Conservation (phyloP, 2,113 vertebrate species). For the Callopanchax toddi region DNA sequence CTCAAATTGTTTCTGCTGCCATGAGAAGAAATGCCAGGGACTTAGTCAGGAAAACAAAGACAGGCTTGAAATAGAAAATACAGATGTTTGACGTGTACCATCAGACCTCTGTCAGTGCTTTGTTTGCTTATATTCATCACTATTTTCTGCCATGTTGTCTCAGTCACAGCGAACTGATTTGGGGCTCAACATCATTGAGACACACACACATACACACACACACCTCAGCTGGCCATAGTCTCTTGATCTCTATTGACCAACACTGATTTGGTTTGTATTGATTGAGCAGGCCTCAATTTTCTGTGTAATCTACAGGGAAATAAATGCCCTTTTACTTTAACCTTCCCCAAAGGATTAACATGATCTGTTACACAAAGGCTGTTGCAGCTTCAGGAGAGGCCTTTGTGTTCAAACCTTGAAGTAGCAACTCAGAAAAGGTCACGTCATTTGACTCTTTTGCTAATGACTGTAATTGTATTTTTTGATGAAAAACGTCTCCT, state of each 20-base stretch:
- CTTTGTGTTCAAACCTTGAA: constrained; percentile 19
- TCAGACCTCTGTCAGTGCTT: constrained; percentile 22
- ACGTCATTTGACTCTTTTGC: constrained; percentile 22
- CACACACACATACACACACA: not conserved
- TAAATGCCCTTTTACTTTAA: constrained; percentile 68
- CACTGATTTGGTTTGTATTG: constrained; percentile 76
- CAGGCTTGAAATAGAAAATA: constrained; percentile 23
- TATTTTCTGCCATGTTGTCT: constrained; percentile 14
- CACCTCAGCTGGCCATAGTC: constrained; percentile 34
- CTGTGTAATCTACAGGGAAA: constrained; percentile 67
- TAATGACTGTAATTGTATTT: constrained; percentile 24
- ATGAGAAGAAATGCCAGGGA: constrained; percentile 36
- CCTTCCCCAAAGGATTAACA: constrained; percentile 62
- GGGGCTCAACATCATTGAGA: constrained; percentile 7
- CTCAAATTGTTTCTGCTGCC: constrained; percentile 17
- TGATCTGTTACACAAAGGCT: constrained; percentile 52
- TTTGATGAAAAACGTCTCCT: no score
- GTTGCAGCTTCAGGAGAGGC: constrained; percentile 29
- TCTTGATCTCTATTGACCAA: constrained; percentile 68
- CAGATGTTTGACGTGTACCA: constrained; percentile 26
- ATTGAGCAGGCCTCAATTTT: constrained; percentile 64
- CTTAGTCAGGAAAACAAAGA: constrained; percentile 20
- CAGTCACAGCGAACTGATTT: constrained; percentile 5
- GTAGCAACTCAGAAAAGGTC: constrained; percentile 24
- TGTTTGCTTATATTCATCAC: constrained; percentile 32